Evolutionary conservation across 2,797 vertebrate genomes (phyloP).

Genomic region (Artibeus lituratus): DNA sequence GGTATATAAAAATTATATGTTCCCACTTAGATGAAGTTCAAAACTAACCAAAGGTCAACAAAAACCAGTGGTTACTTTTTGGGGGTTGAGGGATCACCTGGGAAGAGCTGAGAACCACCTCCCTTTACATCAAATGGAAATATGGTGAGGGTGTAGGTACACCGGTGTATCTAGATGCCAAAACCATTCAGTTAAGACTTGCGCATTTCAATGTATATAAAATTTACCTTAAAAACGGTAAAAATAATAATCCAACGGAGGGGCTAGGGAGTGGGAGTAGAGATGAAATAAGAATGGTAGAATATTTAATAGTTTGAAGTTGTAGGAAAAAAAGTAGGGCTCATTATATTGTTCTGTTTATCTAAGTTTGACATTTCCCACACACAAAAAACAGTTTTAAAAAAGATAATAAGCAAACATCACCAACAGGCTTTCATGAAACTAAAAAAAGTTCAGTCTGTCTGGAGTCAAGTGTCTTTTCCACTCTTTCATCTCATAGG

Average conservation of each 20-base stretch:
- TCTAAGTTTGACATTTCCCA: slow-evolving; percentile 23
- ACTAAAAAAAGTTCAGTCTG: not conserved
- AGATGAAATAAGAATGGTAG: not conserved
- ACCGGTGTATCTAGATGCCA: not conserved
- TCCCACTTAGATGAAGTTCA: not conserved
- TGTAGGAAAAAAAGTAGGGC: not conserved
- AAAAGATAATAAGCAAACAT: not conserved
- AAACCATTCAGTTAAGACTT: not conserved
- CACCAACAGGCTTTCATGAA: slow-evolving; percentile 18
- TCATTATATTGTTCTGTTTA: not conserved
- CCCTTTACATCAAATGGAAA: not conserved
- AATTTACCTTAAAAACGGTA: not conserved
- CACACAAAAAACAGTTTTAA: not conserved
- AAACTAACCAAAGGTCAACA: not conserved
- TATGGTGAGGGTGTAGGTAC: not conserved
- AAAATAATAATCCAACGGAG: not conserved
- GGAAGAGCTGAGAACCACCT: not conserved
- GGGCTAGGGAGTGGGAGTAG: not conserved
- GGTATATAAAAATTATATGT: not conserved
- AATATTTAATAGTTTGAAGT: not conserved
- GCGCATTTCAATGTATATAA: not conserved
- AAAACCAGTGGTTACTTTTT: not conserved
- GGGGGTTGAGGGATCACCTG: not conserved
- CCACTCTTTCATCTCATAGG: slow-evolving; percentile 14
- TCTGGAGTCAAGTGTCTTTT: not conserved